Evolutionary conservation across 2,113 vertebrate species (phyloP), one percentile per base, ranked within the genome.

Genomic region (Sphyrna mokarran): DNA sequence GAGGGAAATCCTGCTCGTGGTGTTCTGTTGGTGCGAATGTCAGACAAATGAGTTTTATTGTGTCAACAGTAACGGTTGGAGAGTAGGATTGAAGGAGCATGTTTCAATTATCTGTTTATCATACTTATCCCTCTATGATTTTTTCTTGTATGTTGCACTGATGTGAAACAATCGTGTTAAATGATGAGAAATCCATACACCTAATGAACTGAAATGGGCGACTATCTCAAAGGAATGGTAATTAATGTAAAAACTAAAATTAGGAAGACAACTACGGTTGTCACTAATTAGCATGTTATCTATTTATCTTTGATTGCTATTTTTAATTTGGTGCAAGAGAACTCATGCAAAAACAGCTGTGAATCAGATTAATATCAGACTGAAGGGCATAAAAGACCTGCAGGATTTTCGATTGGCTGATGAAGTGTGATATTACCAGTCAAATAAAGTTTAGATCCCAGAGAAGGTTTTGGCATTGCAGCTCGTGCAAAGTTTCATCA

Each of bases 191-290:
- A 72, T 72, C 68, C 29, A 95, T 72, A 76, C 69, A 48, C 68
- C 94, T 95, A 95, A 95, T 95, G 94, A 95, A 95, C 43, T 95
- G 94, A 95, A 95, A 70, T 95, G 94, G 94, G 94, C 54, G 94
- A 72, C 69, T 95, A 66, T 95, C 94, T 95, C 94, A 95, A 95
- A 95, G 94, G 68, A 95, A 95, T 95, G 68, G 40, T 72, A 95
- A 95, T 95, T 95, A 72, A 72, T 95, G 37, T 72, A 95, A 95
- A 95, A 95, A 72, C 93, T 95, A 72, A 95, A 95, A 95, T 95
- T 48, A 72, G 93, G 93, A 95, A 95, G 94, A 95, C 69, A 72
- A 72, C 69, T 95, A 72, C 29, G 37, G 93, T 76, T 95, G 68
- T 70, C 69, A 72, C 68, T 95, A 95, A 95, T 95, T 72, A 70